phyloP scores from a whole-genome alignment of 1,140 invertebrate species.

The Brachystomella parvula region DNA sequence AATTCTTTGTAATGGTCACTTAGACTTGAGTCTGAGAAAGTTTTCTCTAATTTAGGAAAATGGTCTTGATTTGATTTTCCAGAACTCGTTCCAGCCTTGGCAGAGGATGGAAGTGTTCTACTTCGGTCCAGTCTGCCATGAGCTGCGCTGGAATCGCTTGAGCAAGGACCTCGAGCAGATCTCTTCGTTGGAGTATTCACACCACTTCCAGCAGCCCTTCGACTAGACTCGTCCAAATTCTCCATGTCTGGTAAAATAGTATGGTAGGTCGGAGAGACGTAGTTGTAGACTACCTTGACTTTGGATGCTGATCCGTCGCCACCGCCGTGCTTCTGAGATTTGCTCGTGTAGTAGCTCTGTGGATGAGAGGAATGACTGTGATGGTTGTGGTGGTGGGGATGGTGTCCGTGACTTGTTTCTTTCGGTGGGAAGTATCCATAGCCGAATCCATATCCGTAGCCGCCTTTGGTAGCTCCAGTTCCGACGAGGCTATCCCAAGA shows the following conservation, averaged over 20 bases:
- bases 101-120: constrained; percentile 18
- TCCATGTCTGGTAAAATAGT: neutral
- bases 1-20: constrained; percentile 37
- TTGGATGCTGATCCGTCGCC: neutral
- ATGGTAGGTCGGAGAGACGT: neutral
- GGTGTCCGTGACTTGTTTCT: constrained; percentile 32
- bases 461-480: constrained; percentile 31
- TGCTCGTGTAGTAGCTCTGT: constrained; percentile 32
- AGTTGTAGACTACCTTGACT: neutral
- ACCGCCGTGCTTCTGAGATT: neutral
- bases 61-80: neutral
- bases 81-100: constrained; percentile 14
- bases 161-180: too few species aligned
- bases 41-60: constrained; percentile 30
- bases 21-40: constrained; percentile 35
- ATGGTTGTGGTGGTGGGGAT: constrained; percentile 38
- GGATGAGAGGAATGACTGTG: constrained; percentile 32
- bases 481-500: constrained; percentile 35
- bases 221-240: neutral
- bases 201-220: too few species aligned
- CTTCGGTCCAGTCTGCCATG: neutral
- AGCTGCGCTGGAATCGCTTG: neutral
- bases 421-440: constrained; percentile 38
- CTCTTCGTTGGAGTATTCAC: too few species aligned
- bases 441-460: constrained; percentile 39